A percentile compares a stretch with the other conserved stretches of the same genome.
Evolutionary conservation across 2,888 invertebrate genomes (phyloP).

Genomic region (Agriopis leucophaearia): DNA sequence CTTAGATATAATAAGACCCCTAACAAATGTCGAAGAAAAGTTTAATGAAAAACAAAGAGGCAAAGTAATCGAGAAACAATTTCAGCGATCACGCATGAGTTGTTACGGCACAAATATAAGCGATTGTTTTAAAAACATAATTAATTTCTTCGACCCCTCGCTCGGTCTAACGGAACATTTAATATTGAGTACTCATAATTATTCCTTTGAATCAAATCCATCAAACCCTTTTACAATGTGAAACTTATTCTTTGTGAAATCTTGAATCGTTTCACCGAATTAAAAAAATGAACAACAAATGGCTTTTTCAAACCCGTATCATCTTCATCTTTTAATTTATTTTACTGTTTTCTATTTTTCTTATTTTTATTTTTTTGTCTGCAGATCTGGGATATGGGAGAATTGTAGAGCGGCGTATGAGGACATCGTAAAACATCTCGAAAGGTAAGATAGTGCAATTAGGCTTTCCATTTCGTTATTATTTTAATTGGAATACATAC

Average conservation of each 20-base stretch:
- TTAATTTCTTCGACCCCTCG: constrained; percentile 83
- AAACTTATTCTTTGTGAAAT: constrained; percentile 73
- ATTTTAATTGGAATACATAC: constrained; percentile 13
- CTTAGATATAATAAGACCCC: constrained; percentile 27
- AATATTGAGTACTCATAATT: constrained; percentile 86
- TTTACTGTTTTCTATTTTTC: constrained; percentile 64
- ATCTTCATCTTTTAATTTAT: constrained; percentile 53
- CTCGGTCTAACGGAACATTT: constrained; percentile 82
- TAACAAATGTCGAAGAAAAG: constrained; percentile 67
- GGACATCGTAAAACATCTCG: constrained; percentile 97
- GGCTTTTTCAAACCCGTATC: constrained; percentile 26
- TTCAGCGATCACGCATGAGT: constrained; percentile 83
- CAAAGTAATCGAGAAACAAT: constrained; percentile 84
- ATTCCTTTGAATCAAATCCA: constrained; percentile 82
- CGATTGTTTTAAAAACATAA: constrained; percentile 86
- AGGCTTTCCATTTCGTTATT: constrained; percentile 29
- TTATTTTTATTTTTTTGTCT: constrained; percentile 83
- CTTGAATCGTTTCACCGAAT: constrained; percentile 59
- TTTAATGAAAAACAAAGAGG: constrained; percentile 83
- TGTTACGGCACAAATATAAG: constrained; percentile 80
- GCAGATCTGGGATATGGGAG: constrained; percentile 96
- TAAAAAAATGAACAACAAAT: background rate
- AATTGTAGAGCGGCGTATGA: constrained; percentile 98
- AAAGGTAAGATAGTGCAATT: constrained; percentile 89
- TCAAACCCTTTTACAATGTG: constrained; percentile 57